These are phyloP conservation scores for Deroplatys truncata DNA, from an alignment of 2,888 invertebrate species.

Conservation along the genomic window DNA sequence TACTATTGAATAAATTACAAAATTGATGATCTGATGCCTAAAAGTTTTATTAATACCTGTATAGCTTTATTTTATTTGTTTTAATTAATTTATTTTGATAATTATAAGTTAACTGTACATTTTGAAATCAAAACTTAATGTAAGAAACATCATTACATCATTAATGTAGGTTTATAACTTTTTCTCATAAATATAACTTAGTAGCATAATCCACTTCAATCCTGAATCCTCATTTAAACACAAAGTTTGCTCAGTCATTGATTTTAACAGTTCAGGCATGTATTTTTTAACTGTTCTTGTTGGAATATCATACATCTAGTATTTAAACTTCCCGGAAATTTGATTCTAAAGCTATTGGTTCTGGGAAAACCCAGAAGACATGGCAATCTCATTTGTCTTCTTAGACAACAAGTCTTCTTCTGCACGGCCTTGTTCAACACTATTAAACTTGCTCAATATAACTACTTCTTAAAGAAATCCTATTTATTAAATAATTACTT, in stretches of 20 bases:
- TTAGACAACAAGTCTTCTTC: slow-evolving; percentile 10
- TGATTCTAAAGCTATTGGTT: slow-evolving; percentile 9
- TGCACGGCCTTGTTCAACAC: slow-evolving; percentile 14
- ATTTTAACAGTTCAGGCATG: neutral
- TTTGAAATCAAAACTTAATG: no score
- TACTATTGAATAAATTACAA: no score
- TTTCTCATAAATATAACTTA: no score
- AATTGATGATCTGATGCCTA: no score
- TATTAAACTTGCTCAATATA: slow-evolving; percentile 7
- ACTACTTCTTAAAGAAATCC: neutral
- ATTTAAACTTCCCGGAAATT: neutral
- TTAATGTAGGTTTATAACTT: no score
- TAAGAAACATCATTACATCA: no score
- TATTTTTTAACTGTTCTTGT: neutral
- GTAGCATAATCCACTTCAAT: neutral
- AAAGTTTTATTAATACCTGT: no score
- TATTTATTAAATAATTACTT: neutral
- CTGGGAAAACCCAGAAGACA: neutral
- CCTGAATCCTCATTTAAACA: neutral
- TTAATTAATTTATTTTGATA: no score
- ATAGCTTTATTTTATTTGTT: no score
- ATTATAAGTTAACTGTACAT: no score
- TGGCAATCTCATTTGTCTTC: neutral
- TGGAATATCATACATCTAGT: neutral
- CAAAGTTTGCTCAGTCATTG: neutral